A percentile compares a stretch with the other conserved stretches of the same genome.
phyloP scores from a whole-genome alignment of 2,888 invertebrate species.

The Pherbina coryleti region DNA sequence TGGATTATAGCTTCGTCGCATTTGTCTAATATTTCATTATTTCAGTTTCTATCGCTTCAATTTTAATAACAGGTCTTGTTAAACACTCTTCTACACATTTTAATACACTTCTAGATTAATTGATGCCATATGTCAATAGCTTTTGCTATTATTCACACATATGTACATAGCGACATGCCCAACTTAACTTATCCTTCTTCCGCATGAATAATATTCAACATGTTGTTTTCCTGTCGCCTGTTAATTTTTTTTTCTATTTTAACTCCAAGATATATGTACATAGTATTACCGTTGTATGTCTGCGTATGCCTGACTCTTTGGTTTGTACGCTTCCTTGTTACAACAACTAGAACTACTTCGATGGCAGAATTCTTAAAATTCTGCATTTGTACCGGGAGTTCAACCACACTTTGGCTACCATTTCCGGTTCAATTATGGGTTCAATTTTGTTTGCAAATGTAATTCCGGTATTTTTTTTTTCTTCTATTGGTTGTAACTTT shows the following conservation, averaged over 20 bases:
- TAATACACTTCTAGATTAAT: no score
- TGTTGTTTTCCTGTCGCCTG: conserved; percentile 40
- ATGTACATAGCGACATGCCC: not conserved
- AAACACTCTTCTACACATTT: no score
- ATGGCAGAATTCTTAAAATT: not conserved
- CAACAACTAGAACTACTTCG: not conserved
- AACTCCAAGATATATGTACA: conserved; percentile 39
- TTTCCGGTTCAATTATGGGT: conserved; percentile 45
- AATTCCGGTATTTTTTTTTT: conserved; percentile 32
- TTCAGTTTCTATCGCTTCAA: no score
- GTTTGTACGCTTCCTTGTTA: not conserved
- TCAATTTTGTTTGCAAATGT: conserved; percentile 45
- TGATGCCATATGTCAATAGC: no score
- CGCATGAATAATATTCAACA: conserved; percentile 56
- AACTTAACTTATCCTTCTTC: conserved; percentile 51
- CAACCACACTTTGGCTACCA: conserved; percentile 31
- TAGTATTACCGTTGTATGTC: not conserved
- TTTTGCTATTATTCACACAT: no score
- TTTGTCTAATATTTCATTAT: no score
- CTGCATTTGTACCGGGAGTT: not conserved
- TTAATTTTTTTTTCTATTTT: not conserved
- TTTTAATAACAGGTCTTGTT: no score
- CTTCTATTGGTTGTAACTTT: not conserved
- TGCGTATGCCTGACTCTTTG: conserved; percentile 1
- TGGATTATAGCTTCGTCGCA: no score